phyloP scores from a whole-genome alignment of 2,113 vertebrate genomes.

The Thunnus thynnus region DNA sequence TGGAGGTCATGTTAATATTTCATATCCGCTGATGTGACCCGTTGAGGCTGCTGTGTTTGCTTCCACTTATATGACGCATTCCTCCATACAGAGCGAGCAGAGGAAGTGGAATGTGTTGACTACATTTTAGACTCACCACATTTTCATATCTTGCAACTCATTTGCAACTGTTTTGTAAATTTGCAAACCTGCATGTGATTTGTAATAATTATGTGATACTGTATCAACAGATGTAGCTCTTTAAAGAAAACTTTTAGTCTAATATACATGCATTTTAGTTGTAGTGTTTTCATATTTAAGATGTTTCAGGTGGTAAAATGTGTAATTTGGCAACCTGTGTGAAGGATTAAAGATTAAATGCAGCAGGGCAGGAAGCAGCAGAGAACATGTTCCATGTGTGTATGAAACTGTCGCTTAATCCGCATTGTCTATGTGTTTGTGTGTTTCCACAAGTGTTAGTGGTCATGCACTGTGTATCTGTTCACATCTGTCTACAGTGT shows the following conservation, averaged over 20 bases:
- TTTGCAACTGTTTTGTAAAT: not conserved
- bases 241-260: not conserved
- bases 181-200: not conserved
- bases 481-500: slow-evolving; percentile 14
- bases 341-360: slow-evolving; percentile 36
- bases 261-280: not conserved
- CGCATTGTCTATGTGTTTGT: slow-evolving; percentile 3
- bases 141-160: not conserved
- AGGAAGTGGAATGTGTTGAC: not conserved
- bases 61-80: not conserved
- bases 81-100: not conserved
- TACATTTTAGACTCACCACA: not conserved
- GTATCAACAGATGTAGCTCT: not conserved
- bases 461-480: not conserved
- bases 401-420: not conserved
- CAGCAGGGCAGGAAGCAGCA: not conserved
- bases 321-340: slow-evolving; percentile 6
- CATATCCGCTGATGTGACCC: not conserved
- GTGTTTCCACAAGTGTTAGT: not conserved
- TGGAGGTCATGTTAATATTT: slow-evolving; percentile 63
- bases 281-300: not conserved
- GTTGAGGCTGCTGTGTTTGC: not conserved
- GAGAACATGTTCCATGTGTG: not conserved
- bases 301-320: not conserved
- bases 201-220: not conserved